Evolutionary conservation across 2,888 invertebrate genomes (phyloP).

Genomic region (Exocentrus adspersus): DNA sequence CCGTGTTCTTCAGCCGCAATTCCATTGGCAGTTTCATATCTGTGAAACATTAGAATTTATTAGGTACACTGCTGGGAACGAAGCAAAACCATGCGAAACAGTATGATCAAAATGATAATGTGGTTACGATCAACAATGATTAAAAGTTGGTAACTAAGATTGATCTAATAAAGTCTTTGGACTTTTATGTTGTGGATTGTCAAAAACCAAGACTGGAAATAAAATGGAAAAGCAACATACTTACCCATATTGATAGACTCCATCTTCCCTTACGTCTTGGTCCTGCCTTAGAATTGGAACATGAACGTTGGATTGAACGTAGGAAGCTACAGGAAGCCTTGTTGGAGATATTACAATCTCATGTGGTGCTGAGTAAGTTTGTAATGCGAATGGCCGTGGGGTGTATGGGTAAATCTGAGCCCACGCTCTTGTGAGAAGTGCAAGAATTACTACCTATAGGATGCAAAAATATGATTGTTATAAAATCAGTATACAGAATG

Average conservation of each 20-base stretch:
- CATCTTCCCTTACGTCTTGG: slow-evolving; percentile 17
- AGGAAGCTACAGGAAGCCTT: neutral
- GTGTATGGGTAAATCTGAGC: slow-evolving; percentile 5
- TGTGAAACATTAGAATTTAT: too few species aligned
- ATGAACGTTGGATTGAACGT: neutral
- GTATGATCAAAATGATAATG: too few species aligned
- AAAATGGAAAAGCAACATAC: neutral
- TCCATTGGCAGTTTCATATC: slow-evolving; percentile 71
- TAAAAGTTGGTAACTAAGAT: too few species aligned
- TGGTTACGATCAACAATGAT: too few species aligned
- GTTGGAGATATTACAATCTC: slow-evolving; percentile 6
- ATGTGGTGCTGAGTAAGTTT: neutral
- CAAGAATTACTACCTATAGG: slow-evolving; percentile 1
- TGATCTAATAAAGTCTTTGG: too few species aligned
- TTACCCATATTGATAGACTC: neutral
- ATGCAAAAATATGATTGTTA: too few species aligned
- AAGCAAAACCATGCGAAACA: too few species aligned
- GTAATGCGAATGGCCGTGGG: slow-evolving; percentile 1
- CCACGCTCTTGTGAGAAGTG: neutral
- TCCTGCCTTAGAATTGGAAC: slow-evolving; percentile 17
- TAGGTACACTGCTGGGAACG: too few species aligned
- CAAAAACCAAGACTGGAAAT: too few species aligned
- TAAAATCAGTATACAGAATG: too few species aligned
- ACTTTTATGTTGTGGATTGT: too few species aligned
- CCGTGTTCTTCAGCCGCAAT: slow-evolving; percentile 70